phyloP scores from a whole-genome alignment of 2,113 vertebrate genomes.

The Hemiprocne comata region DNA sequence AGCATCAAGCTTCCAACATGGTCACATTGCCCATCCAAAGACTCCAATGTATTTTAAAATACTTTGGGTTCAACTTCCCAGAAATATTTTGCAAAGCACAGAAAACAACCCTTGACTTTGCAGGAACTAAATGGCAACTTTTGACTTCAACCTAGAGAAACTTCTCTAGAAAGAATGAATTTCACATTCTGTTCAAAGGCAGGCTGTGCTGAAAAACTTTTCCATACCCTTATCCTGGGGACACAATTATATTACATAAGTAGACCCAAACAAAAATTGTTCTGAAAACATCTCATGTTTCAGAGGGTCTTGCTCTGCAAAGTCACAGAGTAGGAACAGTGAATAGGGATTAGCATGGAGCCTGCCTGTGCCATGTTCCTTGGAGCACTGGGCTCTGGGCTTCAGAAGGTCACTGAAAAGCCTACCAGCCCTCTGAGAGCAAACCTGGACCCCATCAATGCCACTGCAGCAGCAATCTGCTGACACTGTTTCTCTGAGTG shows the following conservation, averaged over 20 bases:
- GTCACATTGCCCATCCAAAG: neutral
- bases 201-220: neutral
- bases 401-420: neutral
- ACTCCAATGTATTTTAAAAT: neutral
- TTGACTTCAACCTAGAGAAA: neutral
- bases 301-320: neutral
- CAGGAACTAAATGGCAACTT: neutral
- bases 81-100: neutral
- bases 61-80: neutral
- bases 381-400: neutral
- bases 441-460: neutral
- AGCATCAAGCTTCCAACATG: neutral
- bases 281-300: neutral
- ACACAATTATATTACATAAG: neutral
- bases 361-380: fast-evolving
- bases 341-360: neutral
- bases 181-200: neutral
- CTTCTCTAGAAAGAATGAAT: neutral
- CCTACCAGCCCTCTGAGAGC: neutral
- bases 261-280: neutral
- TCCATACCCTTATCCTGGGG: fast-evolving
- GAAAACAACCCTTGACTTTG: neutral
- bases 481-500: neutral
- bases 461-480: neutral
- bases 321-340: neutral